Conservation (phyloP, 2,888 invertebrate genomes). For the Harmothoe impar region DNA sequence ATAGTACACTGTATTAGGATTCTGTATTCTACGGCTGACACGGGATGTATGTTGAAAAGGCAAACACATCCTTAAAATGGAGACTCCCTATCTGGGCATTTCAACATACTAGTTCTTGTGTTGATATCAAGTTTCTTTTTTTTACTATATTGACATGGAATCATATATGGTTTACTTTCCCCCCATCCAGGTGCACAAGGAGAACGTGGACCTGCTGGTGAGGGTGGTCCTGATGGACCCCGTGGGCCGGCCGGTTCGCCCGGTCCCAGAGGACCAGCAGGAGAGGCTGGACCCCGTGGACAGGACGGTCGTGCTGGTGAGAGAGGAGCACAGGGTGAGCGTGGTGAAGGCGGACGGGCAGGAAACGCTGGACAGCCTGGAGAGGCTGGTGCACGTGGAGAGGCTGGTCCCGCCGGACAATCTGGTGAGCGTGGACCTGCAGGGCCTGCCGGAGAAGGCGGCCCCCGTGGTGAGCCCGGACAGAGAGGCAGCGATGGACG, state of each 20-base stretch:
- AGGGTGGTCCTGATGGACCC: conserved; percentile 64
- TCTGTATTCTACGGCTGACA: no score
- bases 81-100: no score
- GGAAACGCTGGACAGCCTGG: conserved; percentile 68
- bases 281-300: conserved; percentile 66
- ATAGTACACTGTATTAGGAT: no score
- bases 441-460: conserved; percentile 66
- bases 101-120: no score
- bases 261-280: conserved; percentile 68
- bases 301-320: conserved; percentile 65
- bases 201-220: conserved; percentile 64
- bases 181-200: conserved; percentile 4
- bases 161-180: not conserved
- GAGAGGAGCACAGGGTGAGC: conserved; percentile 63
- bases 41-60: no score
- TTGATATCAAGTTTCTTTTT: no score
- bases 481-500: conserved; percentile 32
- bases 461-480: conserved; percentile 56
- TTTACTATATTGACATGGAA: no score
- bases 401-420: conserved; percentile 64
- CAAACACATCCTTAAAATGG: no score
- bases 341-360: conserved; percentile 63
- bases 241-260: conserved; percentile 64
- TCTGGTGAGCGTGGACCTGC: conserved; percentile 67
- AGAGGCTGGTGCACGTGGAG: not conserved